A percentile compares a stretch with the other conserved stretches of the same genome.
phyloP scores from a whole-genome alignment of 2,797 vertebrate genomes.

The Pipistrellus nathusii region DNA sequence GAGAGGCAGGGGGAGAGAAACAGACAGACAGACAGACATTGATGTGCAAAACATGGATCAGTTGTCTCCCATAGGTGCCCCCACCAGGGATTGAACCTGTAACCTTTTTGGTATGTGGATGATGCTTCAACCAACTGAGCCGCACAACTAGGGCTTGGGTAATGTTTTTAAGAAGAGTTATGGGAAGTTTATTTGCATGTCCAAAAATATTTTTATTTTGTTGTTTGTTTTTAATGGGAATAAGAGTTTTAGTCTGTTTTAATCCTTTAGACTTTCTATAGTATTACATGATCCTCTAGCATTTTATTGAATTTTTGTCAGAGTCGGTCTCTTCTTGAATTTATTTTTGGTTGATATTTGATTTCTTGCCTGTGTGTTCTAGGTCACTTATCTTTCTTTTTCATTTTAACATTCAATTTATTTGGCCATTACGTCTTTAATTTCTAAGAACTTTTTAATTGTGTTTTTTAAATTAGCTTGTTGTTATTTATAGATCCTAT shows the following conservation, averaged over 20 bases:
- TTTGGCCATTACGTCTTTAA: conserved; percentile 2
- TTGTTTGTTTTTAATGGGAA: background rate
- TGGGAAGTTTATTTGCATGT: background rate
- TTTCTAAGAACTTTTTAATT: background rate
- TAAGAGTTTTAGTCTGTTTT: background rate
- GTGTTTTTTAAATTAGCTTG: background rate
- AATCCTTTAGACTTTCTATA: conserved; percentile 48
- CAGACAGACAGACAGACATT: background rate
- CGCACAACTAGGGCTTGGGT: no score
- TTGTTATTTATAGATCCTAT: background rate
- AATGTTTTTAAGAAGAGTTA: conserved; percentile 14
- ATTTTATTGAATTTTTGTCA: conserved; percentile 33
- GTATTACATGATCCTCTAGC: background rate
- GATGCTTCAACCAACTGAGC: background rate
- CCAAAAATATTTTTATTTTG: conserved; percentile 18
- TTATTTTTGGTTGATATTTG: background rate
- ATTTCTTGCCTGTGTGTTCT: conserved; percentile 18
- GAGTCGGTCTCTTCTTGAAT: background rate
- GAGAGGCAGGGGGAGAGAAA: background rate
- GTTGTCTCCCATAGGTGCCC: background rate
- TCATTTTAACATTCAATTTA: conserved; percentile 11
- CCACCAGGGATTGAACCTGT: background rate
- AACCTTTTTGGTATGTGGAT: background rate
- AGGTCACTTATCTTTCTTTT: background rate
- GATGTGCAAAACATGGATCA: background rate